phyloP scores from a whole-genome alignment of 2,888 invertebrate species.

The Acronicta alni region DNA sequence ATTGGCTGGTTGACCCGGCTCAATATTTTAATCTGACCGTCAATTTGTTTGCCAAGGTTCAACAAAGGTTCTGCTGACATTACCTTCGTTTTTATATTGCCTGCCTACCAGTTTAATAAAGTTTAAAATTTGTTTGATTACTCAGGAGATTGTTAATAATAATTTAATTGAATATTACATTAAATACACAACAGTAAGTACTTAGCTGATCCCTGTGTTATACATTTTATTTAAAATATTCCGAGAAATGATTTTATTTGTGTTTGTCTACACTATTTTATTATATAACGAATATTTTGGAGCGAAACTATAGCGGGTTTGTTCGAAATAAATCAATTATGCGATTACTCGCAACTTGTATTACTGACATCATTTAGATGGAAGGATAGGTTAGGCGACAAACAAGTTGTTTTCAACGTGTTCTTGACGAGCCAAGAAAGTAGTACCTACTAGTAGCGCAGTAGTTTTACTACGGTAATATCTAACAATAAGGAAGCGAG shows the following conservation, averaged over 20 bases:
- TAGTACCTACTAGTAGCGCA: slow-evolving; percentile 43
- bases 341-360: slow-evolving; percentile 31
- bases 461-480: slow-evolving; percentile 58
- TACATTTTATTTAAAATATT: slow-evolving; percentile 4
- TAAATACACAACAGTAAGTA: too few relatives aligned
- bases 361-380: slow-evolving; percentile 25
- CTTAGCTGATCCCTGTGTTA: too few relatives aligned
- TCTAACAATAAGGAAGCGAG: slow-evolving; percentile 76
- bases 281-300: slow-evolving; percentile 39
- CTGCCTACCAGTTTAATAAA: slow-evolving; percentile 17
- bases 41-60: slow-evolving; percentile 64
- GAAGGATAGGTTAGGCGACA: slow-evolving; percentile 7
- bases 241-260: slow-evolving; percentile 11
- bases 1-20: slow-evolving; percentile 64
- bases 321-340: slow-evolving; percentile 29
- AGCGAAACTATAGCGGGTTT: slow-evolving; percentile 28
- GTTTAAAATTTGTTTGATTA: slow-evolving; percentile 25
- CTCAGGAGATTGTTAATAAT: slow-evolving; percentile 15
- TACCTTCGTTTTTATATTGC: slow-evolving; percentile 40
- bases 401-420: slow-evolving; percentile 33
- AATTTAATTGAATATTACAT: background rate
- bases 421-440: slow-evolving; percentile 38
- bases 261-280: slow-evolving; percentile 18
- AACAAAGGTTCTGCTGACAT: slow-evolving; percentile 49
- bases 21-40: slow-evolving; percentile 63